A percentile compares a stretch with the other conserved stretches of the same genome.
Conservation (phyloP, 2,797 vertebrate genomes). For the Anisognathus igniventris region DNA sequence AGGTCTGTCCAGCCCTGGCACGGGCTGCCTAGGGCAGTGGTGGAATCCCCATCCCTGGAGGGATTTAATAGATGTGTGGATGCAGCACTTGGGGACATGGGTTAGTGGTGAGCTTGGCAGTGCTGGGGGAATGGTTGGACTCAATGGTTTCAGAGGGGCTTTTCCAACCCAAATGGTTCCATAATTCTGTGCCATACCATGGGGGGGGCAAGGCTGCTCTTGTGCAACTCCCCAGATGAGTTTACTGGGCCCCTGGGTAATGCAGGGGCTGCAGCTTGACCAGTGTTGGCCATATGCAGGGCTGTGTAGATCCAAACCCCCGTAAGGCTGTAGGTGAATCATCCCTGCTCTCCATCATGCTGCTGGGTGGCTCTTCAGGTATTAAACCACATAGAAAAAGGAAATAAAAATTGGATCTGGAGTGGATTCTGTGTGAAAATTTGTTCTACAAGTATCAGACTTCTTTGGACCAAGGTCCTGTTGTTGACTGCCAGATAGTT, state of each 20-base stretch:
- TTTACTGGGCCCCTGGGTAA: not conserved
- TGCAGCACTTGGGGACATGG: not conserved
- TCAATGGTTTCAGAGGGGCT: not conserved
- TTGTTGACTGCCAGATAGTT: not conserved
- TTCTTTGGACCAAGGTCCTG: not conserved
- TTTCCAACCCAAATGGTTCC: not conserved
- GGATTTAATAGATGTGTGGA: not conserved
- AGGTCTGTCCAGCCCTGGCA: not conserved
- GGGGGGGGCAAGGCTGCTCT: not conserved
- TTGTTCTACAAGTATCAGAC: not conserved
- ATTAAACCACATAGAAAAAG: not conserved
- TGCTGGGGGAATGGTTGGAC: not conserved
- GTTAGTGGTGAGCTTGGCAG: not conserved
- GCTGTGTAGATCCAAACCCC: not conserved
- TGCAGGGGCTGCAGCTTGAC: not conserved
- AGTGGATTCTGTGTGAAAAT: not conserved
- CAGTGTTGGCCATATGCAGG: not conserved
- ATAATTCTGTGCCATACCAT: not conserved
- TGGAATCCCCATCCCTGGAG: not conserved
- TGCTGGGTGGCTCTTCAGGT: not conserved
- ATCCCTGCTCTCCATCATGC: fast-evolving
- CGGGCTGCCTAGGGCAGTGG: fast-evolving
- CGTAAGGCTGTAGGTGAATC: not conserved
- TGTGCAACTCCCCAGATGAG: not conserved
- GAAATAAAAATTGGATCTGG: not conserved